Conservation (phyloP, 37 sponge, comb jelly and placozoan species). For the Beroe forskalii region DNA sequence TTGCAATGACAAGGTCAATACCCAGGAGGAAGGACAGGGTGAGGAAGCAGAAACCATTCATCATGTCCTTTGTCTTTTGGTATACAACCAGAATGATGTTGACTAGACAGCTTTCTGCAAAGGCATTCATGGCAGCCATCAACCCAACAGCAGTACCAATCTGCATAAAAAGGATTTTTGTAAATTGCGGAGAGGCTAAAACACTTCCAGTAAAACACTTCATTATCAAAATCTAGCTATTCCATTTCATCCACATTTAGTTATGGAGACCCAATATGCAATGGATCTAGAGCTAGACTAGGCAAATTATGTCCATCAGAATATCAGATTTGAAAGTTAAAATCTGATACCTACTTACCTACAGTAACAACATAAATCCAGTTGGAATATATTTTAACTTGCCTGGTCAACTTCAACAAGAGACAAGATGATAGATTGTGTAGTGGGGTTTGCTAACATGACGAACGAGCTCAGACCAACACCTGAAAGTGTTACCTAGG, state of each 20-base stretch:
- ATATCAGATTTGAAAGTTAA: too few species aligned
- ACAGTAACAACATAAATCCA: too few species aligned
- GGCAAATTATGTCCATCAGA: too few species aligned
- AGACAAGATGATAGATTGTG: slow-evolving; percentile 37
- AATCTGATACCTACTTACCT: too few species aligned
- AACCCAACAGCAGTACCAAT: slow-evolving; percentile 25
- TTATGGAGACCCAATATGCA: too few species aligned
- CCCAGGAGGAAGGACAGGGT: slow-evolving; percentile 41
- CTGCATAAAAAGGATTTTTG: too few species aligned
- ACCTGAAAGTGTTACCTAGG: slow-evolving; percentile 4
- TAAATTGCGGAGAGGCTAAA: too few species aligned
- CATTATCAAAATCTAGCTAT: too few species aligned
- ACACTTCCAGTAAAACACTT: too few species aligned
- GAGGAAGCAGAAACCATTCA: slow-evolving; percentile 58
- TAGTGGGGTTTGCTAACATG: background rate
- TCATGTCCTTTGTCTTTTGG: slow-evolving; percentile 3
- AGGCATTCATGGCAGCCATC: slow-evolving; percentile 30
- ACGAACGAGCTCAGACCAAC: slow-evolving; percentile 7
- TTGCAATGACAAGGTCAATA: slow-evolving; percentile 50
- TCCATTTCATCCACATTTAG: too few species aligned
- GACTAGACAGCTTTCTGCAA: slow-evolving; percentile 21
- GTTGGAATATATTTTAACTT: too few species aligned
- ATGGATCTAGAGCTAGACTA: too few species aligned
- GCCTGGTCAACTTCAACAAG: slow-evolving; percentile 22
- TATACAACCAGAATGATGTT: slow-evolving; percentile 19